Evolutionary conservation across 2,113 vertebrate genomes (phyloP).

Genomic region (Aegypius monachus): DNA sequence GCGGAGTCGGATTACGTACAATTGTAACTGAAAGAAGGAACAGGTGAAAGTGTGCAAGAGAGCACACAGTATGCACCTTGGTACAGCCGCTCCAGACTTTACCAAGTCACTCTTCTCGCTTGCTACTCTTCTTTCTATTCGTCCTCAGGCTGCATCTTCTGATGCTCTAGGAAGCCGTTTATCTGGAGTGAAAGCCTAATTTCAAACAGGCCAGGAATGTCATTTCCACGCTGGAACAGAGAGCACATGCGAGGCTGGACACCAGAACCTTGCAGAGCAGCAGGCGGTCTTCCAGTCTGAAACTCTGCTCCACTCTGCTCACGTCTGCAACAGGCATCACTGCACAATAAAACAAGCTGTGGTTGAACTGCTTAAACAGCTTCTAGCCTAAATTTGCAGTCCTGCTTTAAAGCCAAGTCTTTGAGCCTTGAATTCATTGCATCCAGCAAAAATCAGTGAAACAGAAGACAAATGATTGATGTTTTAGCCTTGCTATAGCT

Average conservation of each 20-base stretch:
- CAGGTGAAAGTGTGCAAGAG: neutral
- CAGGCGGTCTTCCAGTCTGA: neutral
- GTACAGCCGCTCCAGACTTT: neutral
- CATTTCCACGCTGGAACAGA: neutral
- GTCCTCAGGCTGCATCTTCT: neutral
- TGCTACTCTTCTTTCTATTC: neutral
- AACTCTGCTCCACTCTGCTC: neutral
- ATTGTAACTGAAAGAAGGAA: neutral
- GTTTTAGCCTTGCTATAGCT: neutral
- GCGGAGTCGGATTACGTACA: neutral
- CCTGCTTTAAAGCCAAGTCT: constrained; percentile 7
- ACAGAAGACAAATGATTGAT: neutral
- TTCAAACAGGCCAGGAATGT: constrained; percentile 30
- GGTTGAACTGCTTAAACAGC: neutral
- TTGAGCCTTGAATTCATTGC: neutral
- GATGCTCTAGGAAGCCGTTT: neutral
- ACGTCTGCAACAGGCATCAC: neutral
- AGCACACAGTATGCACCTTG: neutral
- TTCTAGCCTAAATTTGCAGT: neutral
- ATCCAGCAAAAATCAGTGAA: neutral
- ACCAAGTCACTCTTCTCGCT: neutral
- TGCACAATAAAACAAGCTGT: neutral
- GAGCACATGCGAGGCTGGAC: neutral
- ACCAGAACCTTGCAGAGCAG: neutral
- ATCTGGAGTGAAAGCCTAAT: neutral